phyloP scores from a whole-genome alignment of 2,113 vertebrate genomes.

The Sigmodon hispidus region DNA sequence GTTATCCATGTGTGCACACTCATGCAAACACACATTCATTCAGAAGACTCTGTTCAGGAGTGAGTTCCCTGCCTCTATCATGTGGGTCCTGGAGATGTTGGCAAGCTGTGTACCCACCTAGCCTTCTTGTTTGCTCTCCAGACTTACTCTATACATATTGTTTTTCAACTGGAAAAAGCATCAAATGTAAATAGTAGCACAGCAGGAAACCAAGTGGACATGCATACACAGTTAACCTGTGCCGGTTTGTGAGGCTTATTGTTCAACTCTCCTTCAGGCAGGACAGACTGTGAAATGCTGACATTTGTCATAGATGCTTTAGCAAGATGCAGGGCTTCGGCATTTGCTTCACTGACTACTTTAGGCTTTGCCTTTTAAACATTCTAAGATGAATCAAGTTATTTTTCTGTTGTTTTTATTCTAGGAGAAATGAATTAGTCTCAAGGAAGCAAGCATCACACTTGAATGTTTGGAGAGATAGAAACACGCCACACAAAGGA shows the following conservation, averaged over 20 bases:
- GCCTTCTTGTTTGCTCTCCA: background rate
- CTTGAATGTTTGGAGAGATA: conserved; percentile 90
- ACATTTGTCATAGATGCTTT: conserved; percentile 93
- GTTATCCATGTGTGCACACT: no score
- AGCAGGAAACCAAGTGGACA: conserved; percentile 73
- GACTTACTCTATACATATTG: conserved; percentile 64
- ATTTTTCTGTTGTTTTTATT: conserved; percentile 92
- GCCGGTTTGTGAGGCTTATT: conserved; percentile 85
- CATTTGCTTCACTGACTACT: conserved; percentile 88
- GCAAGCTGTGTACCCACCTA: background rate
- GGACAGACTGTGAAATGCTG: conserved; percentile 95
- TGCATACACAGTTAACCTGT: conserved; percentile 68
- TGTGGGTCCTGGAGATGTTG: background rate
- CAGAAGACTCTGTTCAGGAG: background rate
- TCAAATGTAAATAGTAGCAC: conserved; percentile 54
- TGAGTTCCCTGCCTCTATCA: background rate
- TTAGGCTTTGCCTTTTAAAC: conserved; percentile 93
- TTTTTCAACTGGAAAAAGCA: conserved; percentile 73
- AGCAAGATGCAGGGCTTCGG: conserved; percentile 89
- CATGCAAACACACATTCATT: no score
- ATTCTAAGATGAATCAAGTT: conserved; percentile 93
- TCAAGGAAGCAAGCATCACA: conserved; percentile 91
- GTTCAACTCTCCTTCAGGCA: conserved; percentile 85
- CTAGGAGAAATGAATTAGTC: conserved; percentile 91
- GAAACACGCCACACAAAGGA: no score